These are phyloP conservation scores for Monochamus alternatus DNA, from an alignment of 2,888 invertebrate species.

Conservation along the genomic window DNA sequence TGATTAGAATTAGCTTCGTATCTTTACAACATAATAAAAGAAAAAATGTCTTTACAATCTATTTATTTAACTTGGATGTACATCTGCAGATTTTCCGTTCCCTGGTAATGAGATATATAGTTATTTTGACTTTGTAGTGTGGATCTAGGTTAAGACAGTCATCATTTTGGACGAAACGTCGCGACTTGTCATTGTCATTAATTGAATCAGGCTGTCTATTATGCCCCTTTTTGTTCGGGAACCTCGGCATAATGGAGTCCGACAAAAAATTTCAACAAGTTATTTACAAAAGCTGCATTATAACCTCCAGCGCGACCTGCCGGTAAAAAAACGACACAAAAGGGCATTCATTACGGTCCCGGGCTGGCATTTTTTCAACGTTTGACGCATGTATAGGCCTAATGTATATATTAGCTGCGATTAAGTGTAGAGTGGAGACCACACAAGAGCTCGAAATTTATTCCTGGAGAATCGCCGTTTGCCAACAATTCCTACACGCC, in stretches of 20 bases:
- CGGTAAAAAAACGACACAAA: slow-evolving; percentile 51
- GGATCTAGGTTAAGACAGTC: too few relatives aligned
- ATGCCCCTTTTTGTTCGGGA: slow-evolving; percentile 21
- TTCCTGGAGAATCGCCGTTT: slow-evolving; percentile 54
- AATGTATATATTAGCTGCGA: slow-evolving; percentile 53
- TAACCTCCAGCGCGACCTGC: slow-evolving; percentile 33
- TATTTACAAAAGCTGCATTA: slow-evolving; percentile 39
- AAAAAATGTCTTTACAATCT: too few relatives aligned
- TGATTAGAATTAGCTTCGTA: too few relatives aligned
- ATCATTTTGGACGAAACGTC: too few relatives aligned
- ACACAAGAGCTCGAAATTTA: slow-evolving; percentile 53
- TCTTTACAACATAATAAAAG: too few relatives aligned
- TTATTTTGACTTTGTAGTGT: too few relatives aligned
- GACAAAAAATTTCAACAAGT: slow-evolving; percentile 32
- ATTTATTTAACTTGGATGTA: too few relatives aligned
- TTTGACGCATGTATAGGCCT: slow-evolving; percentile 54
- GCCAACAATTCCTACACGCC: slow-evolving; percentile 49
- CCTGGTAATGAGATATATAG: too few relatives aligned
- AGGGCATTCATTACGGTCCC: slow-evolving; percentile 53
- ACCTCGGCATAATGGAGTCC: slow-evolving; percentile 23
- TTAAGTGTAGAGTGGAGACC: slow-evolving; percentile 51
- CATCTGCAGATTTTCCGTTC: too few relatives aligned
- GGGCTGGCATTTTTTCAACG: slow-evolving; percentile 50
- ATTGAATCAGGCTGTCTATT: slow-evolving; percentile 21
- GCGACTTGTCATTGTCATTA: slow-evolving; percentile 19